Evolutionary conservation across 2,888 invertebrate genomes (phyloP).

Genomic region (Diarsia mendica): DNA sequence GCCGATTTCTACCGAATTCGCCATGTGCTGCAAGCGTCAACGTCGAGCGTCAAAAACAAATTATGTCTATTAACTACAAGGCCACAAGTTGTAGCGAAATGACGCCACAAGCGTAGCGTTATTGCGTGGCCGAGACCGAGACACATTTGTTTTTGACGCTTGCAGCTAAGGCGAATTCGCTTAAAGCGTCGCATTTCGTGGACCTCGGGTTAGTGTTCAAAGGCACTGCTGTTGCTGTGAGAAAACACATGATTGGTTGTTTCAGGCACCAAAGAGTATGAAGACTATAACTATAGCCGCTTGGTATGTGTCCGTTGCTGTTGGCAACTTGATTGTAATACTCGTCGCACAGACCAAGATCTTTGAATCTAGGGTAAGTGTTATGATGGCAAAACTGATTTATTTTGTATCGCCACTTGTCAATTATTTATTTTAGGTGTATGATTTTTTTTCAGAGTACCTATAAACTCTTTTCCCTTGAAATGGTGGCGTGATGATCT

Average conservation of each 20-base stretch:
- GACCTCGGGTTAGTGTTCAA: neutral
- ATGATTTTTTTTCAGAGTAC: neutral
- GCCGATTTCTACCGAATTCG: too few species aligned
- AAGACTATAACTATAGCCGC: constrained; percentile 95
- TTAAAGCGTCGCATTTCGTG: too few species aligned
- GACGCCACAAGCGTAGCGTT: too few species aligned
- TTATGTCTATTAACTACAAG: too few species aligned
- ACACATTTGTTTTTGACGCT: too few species aligned
- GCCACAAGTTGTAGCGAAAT: too few species aligned
- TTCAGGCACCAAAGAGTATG: constrained; percentile 94
- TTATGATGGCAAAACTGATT: neutral
- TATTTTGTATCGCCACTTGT: neutral
- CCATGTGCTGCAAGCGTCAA: too few species aligned
- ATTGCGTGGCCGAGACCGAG: too few species aligned
- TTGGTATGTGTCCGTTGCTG: constrained; percentile 95
- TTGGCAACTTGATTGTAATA: constrained; percentile 95
- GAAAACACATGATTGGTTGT: constrained; percentile 10
- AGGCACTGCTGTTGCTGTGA: neutral
- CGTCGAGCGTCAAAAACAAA: too few species aligned
- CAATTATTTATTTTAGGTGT: neutral
- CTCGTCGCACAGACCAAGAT: constrained; percentile 92
- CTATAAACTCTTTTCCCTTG: neutral
- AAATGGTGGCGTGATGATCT: too few species aligned
- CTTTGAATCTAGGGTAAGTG: constrained; percentile 91
- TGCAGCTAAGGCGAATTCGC: too few species aligned